Percentiles rank a stretch among this genome's conserved stretches.
Evolutionary conservation across 1,140 invertebrate species (phyloP).

Genomic region (Nasonia vitripennis): DNA sequence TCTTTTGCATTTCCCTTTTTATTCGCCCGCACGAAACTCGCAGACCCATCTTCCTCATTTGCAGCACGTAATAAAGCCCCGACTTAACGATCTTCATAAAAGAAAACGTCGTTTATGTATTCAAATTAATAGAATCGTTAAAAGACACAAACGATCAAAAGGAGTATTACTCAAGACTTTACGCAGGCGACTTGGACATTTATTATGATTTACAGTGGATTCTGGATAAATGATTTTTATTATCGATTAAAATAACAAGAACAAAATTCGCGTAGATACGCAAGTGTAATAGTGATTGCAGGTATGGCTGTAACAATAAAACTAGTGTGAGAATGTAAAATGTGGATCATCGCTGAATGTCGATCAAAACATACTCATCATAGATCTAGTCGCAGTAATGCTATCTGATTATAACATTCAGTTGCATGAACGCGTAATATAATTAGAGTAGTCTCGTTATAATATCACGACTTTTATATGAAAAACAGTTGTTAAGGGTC

Average conservation of each 20-base stretch:
- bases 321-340: background rate
- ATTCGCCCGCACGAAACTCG: background rate
- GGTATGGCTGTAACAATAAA: background rate
- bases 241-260: background rate
- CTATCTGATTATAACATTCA: slow-evolving; percentile 11
- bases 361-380: background rate
- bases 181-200: background rate
- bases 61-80: background rate
- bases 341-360: background rate
- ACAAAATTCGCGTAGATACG: background rate
- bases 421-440: background rate
- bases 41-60: background rate
- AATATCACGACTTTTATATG: background rate
- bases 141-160: background rate
- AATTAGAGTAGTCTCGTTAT: background rate
- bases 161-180: background rate
- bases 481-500: background rate
- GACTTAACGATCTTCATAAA: background rate
- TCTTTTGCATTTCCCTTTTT: background rate
- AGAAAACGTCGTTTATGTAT: background rate
- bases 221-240: background rate
- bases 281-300: background rate
- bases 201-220: background rate
- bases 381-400: background rate
- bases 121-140: slow-evolving; percentile 1